Evolutionary conservation across 2,113 vertebrate species (phyloP).

Genomic region (Caretta caretta): DNA sequence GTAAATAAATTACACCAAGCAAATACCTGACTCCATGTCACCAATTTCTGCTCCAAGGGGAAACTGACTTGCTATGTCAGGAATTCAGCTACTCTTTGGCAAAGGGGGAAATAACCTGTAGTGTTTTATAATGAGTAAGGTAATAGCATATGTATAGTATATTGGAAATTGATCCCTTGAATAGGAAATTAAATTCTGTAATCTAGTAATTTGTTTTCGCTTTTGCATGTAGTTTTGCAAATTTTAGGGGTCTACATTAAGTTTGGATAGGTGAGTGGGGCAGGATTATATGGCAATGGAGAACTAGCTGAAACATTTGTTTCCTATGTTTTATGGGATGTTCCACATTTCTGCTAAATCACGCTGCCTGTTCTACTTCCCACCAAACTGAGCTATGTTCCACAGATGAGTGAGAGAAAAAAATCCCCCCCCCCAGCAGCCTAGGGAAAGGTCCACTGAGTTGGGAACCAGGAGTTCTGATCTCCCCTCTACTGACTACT

Average conservation of each 20-base stretch:
- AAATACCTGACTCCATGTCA: conserved; percentile 25
- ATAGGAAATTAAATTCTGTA: conserved; percentile 24
- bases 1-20: not conserved
- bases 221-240: not conserved
- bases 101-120: conserved; percentile 24
- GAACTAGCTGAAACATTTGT: not conserved
- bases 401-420: not conserved
- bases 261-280: conserved; percentile 29
- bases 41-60: conserved; percentile 35
- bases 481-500: not conserved
- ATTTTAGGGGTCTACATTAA: conserved; percentile 37
- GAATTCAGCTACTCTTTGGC: conserved; percentile 2
- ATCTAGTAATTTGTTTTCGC: not conserved
- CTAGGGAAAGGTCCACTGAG: not conserved
- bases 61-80: not conserved
- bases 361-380: too few species aligned
- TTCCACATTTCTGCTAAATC: not conserved
- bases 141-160: not conserved
- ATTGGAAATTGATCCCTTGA: conserved; percentile 37
- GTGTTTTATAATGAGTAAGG: conserved; percentile 43
- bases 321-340: not conserved
- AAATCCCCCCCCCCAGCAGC: not conserved
- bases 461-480: not conserved
- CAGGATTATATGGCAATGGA: not conserved
- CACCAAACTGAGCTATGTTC: not conserved